Percentiles rank a stretch among this genome's conserved stretches.
Conservation (phyloP, 2,113 vertebrate genomes). For the Xiphorhynchus elegans region DNA sequence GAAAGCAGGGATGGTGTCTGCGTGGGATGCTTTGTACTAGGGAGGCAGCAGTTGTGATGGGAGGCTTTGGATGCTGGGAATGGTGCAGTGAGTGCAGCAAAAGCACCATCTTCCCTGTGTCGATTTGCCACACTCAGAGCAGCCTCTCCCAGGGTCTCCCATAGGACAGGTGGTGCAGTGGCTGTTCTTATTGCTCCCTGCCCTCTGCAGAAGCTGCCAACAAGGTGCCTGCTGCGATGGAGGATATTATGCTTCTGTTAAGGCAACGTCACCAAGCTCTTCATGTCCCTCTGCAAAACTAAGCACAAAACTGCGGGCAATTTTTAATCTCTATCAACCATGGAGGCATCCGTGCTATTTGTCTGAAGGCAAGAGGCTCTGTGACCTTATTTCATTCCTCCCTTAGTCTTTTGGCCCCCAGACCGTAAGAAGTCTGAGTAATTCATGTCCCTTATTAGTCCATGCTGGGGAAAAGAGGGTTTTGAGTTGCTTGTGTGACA, state of each 20-base stretch:
- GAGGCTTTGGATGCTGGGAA: not conserved
- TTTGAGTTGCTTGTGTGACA: constrained; percentile 16
- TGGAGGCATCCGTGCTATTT: not conserved
- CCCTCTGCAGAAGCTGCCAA: not conserved
- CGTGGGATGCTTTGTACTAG: not conserved
- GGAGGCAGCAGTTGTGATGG: not conserved
- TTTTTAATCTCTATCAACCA: not conserved
- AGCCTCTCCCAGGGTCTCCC: not conserved
- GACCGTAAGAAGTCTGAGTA: not conserved
- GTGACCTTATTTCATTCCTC: not conserved
- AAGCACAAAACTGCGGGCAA: not conserved
- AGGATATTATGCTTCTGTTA: not conserved
- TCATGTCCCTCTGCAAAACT: not conserved
- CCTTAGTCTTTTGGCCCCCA: not conserved
- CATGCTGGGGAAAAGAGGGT: not conserved
- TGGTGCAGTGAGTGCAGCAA: fast-evolving
- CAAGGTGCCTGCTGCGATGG: not conserved
- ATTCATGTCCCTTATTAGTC: constrained; percentile 16
- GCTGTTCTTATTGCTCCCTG: not conserved
- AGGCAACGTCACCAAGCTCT: not conserved
- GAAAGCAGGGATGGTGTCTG: not conserved
- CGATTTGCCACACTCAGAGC: not conserved
- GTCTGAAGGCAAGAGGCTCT: not conserved
- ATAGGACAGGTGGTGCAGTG: fast-evolving
- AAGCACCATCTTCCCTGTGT: fast-evolving